Conservation (phyloP, 2,888 invertebrate genomes). For the Gasteruption jaculator region DNA sequence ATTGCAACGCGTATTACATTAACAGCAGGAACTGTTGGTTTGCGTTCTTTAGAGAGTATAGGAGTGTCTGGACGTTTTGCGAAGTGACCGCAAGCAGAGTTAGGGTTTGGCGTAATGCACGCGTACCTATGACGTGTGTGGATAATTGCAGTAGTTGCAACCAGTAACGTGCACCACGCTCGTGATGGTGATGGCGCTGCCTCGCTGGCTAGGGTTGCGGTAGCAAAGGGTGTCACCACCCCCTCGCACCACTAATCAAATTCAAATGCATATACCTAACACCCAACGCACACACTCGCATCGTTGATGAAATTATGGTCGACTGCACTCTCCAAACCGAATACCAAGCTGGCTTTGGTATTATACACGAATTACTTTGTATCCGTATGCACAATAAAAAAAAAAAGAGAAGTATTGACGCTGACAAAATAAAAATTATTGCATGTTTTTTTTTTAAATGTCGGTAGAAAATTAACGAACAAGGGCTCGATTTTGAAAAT, state of each 20-base stretch:
- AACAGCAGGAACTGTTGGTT: too few species aligned
- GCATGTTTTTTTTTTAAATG: too few species aligned
- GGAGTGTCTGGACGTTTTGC: too few species aligned
- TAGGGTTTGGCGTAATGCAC: constrained; percentile 38
- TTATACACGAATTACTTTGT: too few species aligned
- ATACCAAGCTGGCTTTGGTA: too few species aligned
- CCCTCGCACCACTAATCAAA: constrained; percentile 49
- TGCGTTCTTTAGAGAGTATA: too few species aligned
- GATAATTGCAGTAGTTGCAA: constrained; percentile 49
- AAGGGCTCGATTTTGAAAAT: too few species aligned
- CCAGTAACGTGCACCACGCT: constrained; percentile 36
- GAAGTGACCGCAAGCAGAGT: constrained; percentile 33
- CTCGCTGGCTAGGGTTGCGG: constrained; percentile 42
- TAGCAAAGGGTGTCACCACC: constrained; percentile 48
- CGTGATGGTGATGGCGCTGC: constrained; percentile 26
- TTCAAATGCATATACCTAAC: constrained; percentile 48
- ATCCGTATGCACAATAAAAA: too few species aligned
- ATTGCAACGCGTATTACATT: too few species aligned
- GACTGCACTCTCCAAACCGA: constrained; percentile 47
- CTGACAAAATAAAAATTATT: too few species aligned
- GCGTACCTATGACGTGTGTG: constrained; percentile 47
- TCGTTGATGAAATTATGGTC: constrained; percentile 50
- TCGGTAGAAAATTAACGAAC: too few species aligned
- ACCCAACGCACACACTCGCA: constrained; percentile 39
- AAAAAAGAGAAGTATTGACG: too few species aligned